Conservation (phyloP, 2,113 vertebrate genomes). For the Prionailurus viverrinus region DNA sequence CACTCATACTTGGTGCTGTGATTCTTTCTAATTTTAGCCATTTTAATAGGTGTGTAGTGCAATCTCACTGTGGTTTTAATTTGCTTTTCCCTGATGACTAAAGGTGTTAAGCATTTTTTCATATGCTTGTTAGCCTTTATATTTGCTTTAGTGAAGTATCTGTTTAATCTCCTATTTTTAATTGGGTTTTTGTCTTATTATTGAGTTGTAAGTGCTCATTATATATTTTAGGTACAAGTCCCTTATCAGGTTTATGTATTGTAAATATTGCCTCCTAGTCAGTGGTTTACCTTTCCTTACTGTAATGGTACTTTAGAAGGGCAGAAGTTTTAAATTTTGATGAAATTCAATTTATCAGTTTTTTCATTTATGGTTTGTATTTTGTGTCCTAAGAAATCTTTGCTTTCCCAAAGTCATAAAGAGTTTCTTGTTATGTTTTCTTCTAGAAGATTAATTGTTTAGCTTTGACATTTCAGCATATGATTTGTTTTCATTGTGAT, state of each 20-base stretch:
- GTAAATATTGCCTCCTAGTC: neutral
- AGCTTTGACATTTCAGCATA: neutral
- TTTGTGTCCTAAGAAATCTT: neutral
- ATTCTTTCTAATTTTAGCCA: neutral
- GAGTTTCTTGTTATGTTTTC: neutral
- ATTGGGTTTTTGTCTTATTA: neutral
- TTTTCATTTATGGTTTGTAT: neutral
- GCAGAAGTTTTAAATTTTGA: neutral
- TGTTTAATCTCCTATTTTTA: neutral
- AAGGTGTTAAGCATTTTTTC: neutral
- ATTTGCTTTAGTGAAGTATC: neutral
- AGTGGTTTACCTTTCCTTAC: neutral
- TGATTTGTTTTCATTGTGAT: neutral
- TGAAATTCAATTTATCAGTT: neutral
- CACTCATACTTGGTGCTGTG: neutral
- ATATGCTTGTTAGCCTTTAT: neutral
- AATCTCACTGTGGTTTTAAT: neutral
- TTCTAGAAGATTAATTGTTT: neutral
- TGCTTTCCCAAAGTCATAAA: neutral
- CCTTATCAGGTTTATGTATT: neutral
- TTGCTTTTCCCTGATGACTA: constrained; percentile 18
- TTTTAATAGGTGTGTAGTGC: neutral
- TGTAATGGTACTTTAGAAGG: neutral
- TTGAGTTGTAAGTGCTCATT: neutral
- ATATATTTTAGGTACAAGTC: neutral